Evolutionary conservation across 2,888 invertebrate species (phyloP).

Genomic region (Clivina fossor): DNA sequence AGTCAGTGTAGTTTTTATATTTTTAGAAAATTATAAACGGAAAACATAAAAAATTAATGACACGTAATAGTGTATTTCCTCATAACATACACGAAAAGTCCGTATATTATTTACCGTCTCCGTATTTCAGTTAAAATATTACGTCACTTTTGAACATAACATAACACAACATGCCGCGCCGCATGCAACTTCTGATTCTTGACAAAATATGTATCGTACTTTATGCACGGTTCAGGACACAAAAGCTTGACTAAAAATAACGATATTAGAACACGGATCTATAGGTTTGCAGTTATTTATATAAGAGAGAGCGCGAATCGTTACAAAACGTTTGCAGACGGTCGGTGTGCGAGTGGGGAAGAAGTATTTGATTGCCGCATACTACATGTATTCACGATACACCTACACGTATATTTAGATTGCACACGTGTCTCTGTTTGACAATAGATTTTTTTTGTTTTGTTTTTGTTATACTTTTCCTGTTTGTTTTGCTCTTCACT

Average conservation of each 20-base stretch:
- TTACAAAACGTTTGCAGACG: no score
- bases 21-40: slow-evolving; percentile 9
- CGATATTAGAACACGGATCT: slow-evolving; percentile 1
- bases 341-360: no score
- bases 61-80: slow-evolving; percentile 8
- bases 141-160: slow-evolving; percentile 1
- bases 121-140: no score
- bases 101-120: no score
- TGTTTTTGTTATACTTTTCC: no score
- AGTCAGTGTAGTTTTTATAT: neutral
- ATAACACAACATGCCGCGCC: slow-evolving; percentile 3
- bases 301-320: neutral
- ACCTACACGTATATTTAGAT: no score
- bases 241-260: slow-evolving; percentile 6
- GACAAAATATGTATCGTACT: slow-evolving; percentile 8
- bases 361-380: no score
- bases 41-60: slow-evolving; percentile 17
- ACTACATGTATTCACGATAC: no score
- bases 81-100: no score
- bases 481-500: no score
- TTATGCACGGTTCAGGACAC: slow-evolving; percentile 7
- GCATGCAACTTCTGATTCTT: slow-evolving; percentile 12
- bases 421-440: no score
- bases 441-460: no score
- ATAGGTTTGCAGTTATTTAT: slow-evolving; percentile 10